These are phyloP conservation scores for Drosophila cyrtoloma DNA, from an alignment of 2,888 invertebrate species.

Conservation along the genomic window DNA sequence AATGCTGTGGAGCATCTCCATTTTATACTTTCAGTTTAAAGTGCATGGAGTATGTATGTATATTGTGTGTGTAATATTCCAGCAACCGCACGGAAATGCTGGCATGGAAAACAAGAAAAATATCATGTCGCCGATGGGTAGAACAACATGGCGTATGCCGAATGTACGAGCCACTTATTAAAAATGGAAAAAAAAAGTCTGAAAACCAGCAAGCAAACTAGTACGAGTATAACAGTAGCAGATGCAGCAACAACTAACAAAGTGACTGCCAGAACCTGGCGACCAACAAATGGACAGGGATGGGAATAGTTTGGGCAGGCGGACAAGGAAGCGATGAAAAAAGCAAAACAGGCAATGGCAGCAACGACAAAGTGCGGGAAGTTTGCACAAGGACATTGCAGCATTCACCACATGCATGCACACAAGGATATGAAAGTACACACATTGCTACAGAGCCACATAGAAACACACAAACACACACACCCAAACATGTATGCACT, in stretches of 20 bases:
- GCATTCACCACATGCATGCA: slow-evolving; percentile 79
- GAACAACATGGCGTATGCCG: slow-evolving; percentile 65
- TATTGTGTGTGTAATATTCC: slow-evolving; percentile 16
- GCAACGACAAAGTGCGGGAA: slow-evolving; percentile 75
- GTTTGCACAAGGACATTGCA: slow-evolving; percentile 81
- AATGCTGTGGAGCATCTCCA: neutral
- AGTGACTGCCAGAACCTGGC: slow-evolving; percentile 50
- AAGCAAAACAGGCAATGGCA: slow-evolving; percentile 41
- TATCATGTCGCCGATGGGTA: slow-evolving; percentile 53
- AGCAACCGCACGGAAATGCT: slow-evolving; percentile 39
- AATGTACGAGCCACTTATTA: slow-evolving; percentile 67
- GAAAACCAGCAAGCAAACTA: slow-evolving; percentile 42
- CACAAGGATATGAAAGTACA: slow-evolving; percentile 73
- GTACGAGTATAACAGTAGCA: slow-evolving; percentile 37
- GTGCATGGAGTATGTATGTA: neutral
- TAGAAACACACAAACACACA: slow-evolving; percentile 25
- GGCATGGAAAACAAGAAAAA: slow-evolving; percentile 38
- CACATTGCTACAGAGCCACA: slow-evolving; percentile 31
- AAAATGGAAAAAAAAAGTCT: slow-evolving; percentile 36
- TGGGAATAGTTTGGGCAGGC: slow-evolving; percentile 35
- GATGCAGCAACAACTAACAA: slow-evolving; percentile 55
- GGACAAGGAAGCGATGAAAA: slow-evolving; percentile 41
- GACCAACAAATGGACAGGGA: slow-evolving; percentile 57
- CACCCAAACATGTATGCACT: slow-evolving; percentile 15
- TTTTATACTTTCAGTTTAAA: neutral